These are phyloP conservation scores for Uromys caudimaculatus DNA, from an alignment of 2,797 vertebrate species.

Conservation along the genomic window DNA sequence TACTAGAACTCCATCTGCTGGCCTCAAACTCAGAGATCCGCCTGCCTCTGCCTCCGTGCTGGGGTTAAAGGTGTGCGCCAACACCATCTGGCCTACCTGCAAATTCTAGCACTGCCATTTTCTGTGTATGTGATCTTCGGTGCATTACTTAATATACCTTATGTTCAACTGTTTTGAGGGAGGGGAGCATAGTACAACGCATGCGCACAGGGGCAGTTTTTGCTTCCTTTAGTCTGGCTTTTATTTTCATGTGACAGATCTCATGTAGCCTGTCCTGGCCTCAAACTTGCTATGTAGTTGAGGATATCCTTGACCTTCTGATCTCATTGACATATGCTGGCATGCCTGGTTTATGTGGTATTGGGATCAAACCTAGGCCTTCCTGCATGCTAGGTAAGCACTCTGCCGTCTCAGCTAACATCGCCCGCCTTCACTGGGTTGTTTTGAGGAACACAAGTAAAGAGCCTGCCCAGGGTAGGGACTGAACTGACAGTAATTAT, in stretches of 20 bases:
- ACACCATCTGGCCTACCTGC: neutral
- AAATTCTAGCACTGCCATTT: neutral
- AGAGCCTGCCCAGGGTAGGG: neutral
- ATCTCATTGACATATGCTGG: neutral
- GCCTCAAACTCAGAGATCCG: neutral
- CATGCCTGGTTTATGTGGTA: neutral
- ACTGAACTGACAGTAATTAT: neutral
- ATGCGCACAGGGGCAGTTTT: neutral
- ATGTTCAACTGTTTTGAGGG: neutral
- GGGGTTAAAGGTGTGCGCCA: neutral
- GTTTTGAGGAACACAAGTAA: neutral
- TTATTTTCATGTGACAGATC: neutral
- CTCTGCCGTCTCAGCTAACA: neutral
- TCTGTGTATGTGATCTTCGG: neutral
- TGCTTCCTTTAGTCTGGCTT: neutral
- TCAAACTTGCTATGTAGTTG: neutral
- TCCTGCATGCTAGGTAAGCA: neutral
- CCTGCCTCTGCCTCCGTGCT: neutral
- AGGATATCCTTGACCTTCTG: neutral
- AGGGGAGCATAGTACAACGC: neutral
- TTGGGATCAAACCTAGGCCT: neutral
- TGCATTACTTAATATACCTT: neutral
- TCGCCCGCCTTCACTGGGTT: neutral
- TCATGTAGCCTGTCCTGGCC: neutral
- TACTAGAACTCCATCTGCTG: neutral